These are phyloP conservation scores for Orgyia antiqua DNA, from an alignment of 2,888 invertebrate species.

Conservation along the genomic window DNA sequence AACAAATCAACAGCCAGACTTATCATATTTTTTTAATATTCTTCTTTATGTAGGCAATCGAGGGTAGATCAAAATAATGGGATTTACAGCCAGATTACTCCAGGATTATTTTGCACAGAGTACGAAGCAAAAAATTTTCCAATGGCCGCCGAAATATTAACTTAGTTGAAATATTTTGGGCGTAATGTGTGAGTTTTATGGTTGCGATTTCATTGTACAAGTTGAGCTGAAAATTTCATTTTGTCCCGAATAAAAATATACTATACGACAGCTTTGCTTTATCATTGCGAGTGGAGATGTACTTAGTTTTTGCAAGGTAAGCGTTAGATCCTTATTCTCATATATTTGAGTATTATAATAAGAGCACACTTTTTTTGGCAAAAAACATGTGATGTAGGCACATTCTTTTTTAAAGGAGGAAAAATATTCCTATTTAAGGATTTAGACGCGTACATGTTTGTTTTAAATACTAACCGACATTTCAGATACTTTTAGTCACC, in stretches of 20 bases:
- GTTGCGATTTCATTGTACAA: conserved; percentile 20
- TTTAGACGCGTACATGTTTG: no score
- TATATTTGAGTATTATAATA: conserved; percentile 5
- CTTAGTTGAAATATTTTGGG: conserved; percentile 9
- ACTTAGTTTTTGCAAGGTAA: conserved; percentile 73
- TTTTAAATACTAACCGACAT: no score
- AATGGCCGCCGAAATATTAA: conserved; percentile 21
- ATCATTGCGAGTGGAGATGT: conserved; percentile 72
- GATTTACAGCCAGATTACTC: conserved; percentile 74
- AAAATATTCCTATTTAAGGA: not conserved
- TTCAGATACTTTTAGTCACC: no score
- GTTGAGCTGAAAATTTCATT: conserved; percentile 59
- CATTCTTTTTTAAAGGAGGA: not conserved
- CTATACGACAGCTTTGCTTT: conserved; percentile 76
- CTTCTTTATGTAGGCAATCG: conserved; percentile 16
- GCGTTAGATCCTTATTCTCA: conserved; percentile 49
- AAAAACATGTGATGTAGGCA: no score
- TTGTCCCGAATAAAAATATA: conserved; percentile 75
- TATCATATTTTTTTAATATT: conserved; percentile 35
- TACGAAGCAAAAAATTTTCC: conserved; percentile 57
- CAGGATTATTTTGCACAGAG: conserved; percentile 70
- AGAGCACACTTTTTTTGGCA: no score
- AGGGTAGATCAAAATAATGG: conserved; percentile 71
- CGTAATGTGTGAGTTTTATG: conserved; percentile 12
- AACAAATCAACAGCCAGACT: conserved; percentile 41